Percentiles rank a stretch among this genome's conserved stretches.
Evolutionary conservation across 1,140 invertebrate genomes (phyloP).

Genomic region (Rhyacophila brunnea): DNA sequence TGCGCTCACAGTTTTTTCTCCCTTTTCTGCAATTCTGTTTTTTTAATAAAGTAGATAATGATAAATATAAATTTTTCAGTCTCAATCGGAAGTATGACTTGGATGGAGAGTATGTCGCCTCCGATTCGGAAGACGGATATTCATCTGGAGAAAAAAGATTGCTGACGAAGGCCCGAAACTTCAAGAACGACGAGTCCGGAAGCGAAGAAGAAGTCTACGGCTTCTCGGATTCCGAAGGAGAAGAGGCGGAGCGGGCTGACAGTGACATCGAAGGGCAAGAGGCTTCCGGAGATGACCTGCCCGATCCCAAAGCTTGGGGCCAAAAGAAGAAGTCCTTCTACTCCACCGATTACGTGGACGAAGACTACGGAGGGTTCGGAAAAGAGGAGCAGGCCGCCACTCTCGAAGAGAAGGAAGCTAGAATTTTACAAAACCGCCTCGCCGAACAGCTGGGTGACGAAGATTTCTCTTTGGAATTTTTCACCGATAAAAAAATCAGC

Average conservation of each 20-base stretch:
- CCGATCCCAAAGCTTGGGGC: constrained; percentile 83
- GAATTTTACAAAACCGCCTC: constrained; percentile 75
- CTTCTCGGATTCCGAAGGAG: constrained; percentile 60
- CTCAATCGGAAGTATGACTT: constrained; percentile 46
- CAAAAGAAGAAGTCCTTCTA: constrained; percentile 76
- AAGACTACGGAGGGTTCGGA: constrained; percentile 75
- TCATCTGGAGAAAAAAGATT: constrained; percentile 62
- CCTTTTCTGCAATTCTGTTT: no score
- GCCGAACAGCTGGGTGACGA: constrained; percentile 76
- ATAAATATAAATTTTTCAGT: constrained; percentile 39
- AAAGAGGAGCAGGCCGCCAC: constrained; percentile 73
- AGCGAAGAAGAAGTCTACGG: constrained; percentile 66
- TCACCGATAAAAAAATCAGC: constrained; percentile 44
- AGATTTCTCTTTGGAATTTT: constrained; percentile 74
- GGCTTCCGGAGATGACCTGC: constrained; percentile 67
- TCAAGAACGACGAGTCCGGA: constrained; percentile 54
- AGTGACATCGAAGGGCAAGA: constrained; percentile 72
- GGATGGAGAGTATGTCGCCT: constrained; percentile 59
- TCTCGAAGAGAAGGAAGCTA: constrained; percentile 83
- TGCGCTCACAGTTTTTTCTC: no score
- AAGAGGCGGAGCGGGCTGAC: constrained; percentile 55
- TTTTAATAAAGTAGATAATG: no score
- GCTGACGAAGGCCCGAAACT: constrained; percentile 60
- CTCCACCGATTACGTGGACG: constrained; percentile 84
- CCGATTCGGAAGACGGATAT: constrained; percentile 72